Evolutionary conservation across 2,888 invertebrate species (phyloP), one percentile per base, ranked within the genome.

Genomic region (Clitarchus hookeri): DNA sequence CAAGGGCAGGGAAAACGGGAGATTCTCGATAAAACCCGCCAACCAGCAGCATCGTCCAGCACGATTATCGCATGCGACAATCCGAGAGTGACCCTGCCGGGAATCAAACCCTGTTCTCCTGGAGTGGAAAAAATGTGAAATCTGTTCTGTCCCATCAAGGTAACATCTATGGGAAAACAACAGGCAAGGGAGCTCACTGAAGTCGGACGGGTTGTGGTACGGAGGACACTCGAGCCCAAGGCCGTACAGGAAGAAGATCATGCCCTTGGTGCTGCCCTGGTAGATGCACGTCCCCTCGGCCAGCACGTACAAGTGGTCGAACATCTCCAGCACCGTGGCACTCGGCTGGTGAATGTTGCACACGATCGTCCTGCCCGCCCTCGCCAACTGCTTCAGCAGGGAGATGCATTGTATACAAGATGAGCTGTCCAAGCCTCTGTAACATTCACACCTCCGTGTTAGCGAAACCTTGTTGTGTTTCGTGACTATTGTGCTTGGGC

Each of bases 151-250:
- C 23, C 11, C 6, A 3, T 79, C 25, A 27, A 13, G 12, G 12
- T 79, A 79, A 26, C 8, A 80, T 19, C 16, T 23, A 80, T 9
- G n/a, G 9, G 26, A 44, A n/a, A 12, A 13, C 65, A 27, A 94
- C 11, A 13, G 16, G 8, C 8, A 8, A 13, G 48, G 1, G 48
- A 48, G 6, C 96, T 95, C 92, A 98, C 98, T 93, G 92, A 97
- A 98, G 92, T 98, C 98, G 16, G 98, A 98, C 0, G 98, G 98
- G 91, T 98, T 98, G 92, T 98, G 98, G 90, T 98, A 98, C 26
- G 96, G 93, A 3, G 98, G 98, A 91, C 98, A 98, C 44, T 94
- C 92, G 23, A 98, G 92, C 23, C 95, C 96, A 77, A 97, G 94
- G 16, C 94, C 94, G 12, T 94, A 93, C 85, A 98, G 92, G 90